These are phyloP conservation scores for Hirtodrosophila trivittata DNA, from an alignment of 2,888 invertebrate species.

Conservation along the genomic window DNA sequence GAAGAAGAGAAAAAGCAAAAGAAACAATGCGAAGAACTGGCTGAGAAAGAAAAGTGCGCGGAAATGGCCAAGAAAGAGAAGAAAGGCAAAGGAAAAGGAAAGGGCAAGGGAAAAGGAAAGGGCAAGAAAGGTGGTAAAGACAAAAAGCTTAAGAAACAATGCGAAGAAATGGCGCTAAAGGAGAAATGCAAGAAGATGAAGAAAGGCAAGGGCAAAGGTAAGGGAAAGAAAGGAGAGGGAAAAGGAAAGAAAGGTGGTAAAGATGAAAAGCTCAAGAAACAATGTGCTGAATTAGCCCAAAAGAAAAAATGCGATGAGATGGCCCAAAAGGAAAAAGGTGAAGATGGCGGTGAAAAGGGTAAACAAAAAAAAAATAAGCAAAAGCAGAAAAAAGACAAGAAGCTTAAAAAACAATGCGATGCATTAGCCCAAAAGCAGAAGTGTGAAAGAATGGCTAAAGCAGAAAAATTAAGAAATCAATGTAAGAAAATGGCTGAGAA, in stretches of 20 bases:
- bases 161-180: constrained; percentile 9
- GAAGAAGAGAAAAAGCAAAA: neutral
- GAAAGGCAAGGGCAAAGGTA: too few species aligned
- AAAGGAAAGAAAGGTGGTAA: neutral
- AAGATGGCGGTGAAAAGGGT: neutral
- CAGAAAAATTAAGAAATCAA: constrained; percentile 5
- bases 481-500: constrained; percentile 13
- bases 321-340: constrained; percentile 1
- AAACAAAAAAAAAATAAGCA: too few species aligned
- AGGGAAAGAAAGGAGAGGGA: too few species aligned
- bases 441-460: constrained; percentile 13
- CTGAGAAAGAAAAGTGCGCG: constrained; percentile 8
- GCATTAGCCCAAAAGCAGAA: neutral
- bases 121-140: constrained; percentile 1
- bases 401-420: too few species aligned
- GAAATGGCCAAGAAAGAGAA: constrained; percentile 3
- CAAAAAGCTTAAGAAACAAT: constrained; percentile 9
- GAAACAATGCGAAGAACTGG: constrained; percentile 14
- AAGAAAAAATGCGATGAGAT: neutral
- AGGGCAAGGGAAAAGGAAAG: neutral
- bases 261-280: constrained; percentile 3
- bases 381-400: too few species aligned
- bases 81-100: neutral
- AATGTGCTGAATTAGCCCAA: constrained; percentile 6
- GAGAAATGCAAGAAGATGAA: constrained; percentile 10